Percentiles rank a stretch among this genome's conserved stretches.
These are phyloP conservation scores for Bhutanitis thaidina DNA, from an alignment of 2,888 invertebrate species.

Conservation along the genomic window DNA sequence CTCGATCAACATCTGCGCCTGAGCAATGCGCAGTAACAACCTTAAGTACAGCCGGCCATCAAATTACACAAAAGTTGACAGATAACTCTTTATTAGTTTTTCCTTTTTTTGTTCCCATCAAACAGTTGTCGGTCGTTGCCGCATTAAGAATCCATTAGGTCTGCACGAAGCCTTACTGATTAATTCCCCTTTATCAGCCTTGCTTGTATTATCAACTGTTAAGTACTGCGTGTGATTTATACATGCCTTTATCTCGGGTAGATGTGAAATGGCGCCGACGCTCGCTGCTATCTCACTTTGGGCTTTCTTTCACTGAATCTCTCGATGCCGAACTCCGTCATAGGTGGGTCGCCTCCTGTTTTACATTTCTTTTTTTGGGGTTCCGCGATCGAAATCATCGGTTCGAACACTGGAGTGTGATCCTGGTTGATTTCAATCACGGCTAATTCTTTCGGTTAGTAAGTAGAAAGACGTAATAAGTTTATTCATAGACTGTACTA, in stretches of 20 bases:
- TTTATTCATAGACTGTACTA: no score
- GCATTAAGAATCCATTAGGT: conserved; percentile 61
- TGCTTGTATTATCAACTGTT: conserved; percentile 31
- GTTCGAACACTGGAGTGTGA: background rate
- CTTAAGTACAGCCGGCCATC: background rate
- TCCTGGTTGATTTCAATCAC: no score
- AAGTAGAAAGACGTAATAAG: no score
- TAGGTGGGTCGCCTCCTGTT: conserved; percentile 19
- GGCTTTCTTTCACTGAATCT: conserved; percentile 18
- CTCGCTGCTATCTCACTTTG: conserved; percentile 29
- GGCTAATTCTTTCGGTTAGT: no score
- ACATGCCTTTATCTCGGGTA: conserved; percentile 35
- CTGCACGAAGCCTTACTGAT: conserved; percentile 22
- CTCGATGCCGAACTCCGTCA: conserved; percentile 10
- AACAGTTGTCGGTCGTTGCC: conserved; percentile 34
- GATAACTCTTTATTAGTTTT: conserved; percentile 14
- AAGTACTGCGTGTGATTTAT: conserved; percentile 43
- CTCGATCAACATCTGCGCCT: background rate
- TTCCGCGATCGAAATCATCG: background rate
- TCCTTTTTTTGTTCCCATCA: conserved; percentile 22
- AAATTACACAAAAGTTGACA: conserved; percentile 10
- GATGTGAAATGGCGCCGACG: conserved; percentile 40
- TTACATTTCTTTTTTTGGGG: conserved; percentile 10
- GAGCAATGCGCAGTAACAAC: conserved; percentile 1
- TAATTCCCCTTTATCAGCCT: conserved; percentile 37